phyloP scores from a whole-genome alignment of 2,113 vertebrate genomes.

The Melanostigma gelatinosum region DNA sequence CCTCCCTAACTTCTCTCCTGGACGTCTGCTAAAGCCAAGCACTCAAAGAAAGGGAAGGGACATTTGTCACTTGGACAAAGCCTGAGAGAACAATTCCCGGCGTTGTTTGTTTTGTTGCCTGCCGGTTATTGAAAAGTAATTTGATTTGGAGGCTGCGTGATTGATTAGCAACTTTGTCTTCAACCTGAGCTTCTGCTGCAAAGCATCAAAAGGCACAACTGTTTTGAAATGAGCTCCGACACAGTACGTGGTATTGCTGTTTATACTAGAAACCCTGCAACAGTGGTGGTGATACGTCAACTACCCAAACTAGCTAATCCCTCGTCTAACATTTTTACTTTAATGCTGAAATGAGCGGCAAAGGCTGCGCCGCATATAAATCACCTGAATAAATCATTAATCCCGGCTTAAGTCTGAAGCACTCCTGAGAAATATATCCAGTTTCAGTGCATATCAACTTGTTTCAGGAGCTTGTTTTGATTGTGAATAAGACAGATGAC shows the following conservation, averaged over 20 bases:
- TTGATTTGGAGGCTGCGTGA: conserved; percentile 46
- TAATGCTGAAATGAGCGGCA: conserved; percentile 28
- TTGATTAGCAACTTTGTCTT: conserved; percentile 29
- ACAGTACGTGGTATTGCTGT: background rate
- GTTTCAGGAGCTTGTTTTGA: conserved; percentile 18
- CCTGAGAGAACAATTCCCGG: conserved; percentile 23
- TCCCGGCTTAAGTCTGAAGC: conserved; percentile 29
- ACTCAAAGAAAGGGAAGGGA: conserved; percentile 20
- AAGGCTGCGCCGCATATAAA: conserved; percentile 50
- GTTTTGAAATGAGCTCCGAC: conserved; percentile 28
- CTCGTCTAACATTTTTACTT: conserved; percentile 9
- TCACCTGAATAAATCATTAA: conserved; percentile 55
- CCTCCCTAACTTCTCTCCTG: background rate
- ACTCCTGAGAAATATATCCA: conserved; percentile 23
- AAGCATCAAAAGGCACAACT: conserved; percentile 19
- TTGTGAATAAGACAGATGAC: conserved; percentile 3
- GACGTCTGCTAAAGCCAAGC: conserved; percentile 1
- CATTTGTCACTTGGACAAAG: conserved; percentile 36
- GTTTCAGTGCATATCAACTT: conserved; percentile 8
- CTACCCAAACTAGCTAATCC: conserved; percentile 9
- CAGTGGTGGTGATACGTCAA: background rate
- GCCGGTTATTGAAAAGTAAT: conserved; percentile 60
- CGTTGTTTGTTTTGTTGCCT: conserved; percentile 35
- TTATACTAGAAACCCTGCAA: conserved; percentile 14
- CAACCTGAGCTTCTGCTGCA: background rate